Evolutionary conservation across 2,113 vertebrate genomes (phyloP).

Genomic region (Tapirus terrestris): DNA sequence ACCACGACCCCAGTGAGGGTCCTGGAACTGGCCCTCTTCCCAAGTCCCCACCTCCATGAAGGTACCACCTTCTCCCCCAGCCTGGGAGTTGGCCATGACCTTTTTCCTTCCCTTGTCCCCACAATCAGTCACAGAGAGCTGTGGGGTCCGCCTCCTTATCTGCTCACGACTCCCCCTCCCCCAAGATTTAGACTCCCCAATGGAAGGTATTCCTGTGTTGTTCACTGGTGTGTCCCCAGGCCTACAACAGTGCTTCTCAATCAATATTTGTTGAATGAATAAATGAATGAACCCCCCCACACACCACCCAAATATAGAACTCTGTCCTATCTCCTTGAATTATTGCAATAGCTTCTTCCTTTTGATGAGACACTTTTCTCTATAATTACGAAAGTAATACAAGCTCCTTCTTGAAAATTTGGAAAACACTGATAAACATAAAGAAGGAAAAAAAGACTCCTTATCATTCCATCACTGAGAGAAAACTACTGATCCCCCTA

Average conservation of each 20-base stretch:
- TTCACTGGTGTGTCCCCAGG: background rate
- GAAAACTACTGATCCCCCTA: background rate
- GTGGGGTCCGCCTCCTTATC: background rate
- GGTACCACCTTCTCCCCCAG: background rate
- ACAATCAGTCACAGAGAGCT: background rate
- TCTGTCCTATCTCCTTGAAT: background rate
- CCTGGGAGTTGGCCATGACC: accelerated
- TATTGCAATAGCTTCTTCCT: background rate
- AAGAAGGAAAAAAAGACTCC: background rate
- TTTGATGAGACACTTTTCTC: background rate
- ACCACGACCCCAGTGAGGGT: background rate
- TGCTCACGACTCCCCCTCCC: background rate
- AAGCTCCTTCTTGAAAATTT: background rate
- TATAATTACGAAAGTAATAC: background rate
- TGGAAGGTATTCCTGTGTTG: background rate
- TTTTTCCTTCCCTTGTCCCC: background rate
- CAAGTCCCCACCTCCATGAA: background rate
- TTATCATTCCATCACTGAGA: background rate
- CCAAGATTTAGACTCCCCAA: background rate
- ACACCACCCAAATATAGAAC: background rate
- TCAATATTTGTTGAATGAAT: background rate
- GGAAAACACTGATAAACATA: background rate
- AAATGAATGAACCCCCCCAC: background rate
- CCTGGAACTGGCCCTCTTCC: background rate
- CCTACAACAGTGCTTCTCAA: background rate